phyloP scores from a whole-genome alignment of 1,140 invertebrate genomes.

The Drosophila sucinea region DNA sequence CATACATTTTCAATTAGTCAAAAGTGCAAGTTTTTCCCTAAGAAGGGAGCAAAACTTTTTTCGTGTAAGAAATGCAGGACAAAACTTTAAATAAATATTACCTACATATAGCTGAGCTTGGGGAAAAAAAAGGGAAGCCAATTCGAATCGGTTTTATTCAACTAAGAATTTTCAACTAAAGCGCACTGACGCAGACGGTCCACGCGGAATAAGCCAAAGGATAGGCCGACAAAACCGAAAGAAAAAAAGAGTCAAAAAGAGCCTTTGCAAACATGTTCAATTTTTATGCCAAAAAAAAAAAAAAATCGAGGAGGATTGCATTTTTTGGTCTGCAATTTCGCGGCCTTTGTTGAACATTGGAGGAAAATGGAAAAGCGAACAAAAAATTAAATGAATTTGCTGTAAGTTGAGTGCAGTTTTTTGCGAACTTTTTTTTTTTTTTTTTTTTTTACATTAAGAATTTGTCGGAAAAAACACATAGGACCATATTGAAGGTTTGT shows the following conservation, averaged over 20 bases:
- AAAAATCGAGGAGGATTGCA: constrained; percentile 10
- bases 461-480: constrained; percentile 19
- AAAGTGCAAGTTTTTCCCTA: constrained; percentile 55
- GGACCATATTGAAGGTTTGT: constrained; percentile 3
- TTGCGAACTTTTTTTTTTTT: neutral
- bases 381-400: constrained; percentile 70
- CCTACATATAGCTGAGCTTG: constrained; percentile 1
- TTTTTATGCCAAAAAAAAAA: constrained; percentile 73
- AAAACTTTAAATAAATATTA: constrained; percentile 49
- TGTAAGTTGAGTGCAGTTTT: neutral
- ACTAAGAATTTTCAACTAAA: constrained; percentile 70
- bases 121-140: neutral
- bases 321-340: constrained; percentile 59
- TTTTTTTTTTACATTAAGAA: constrained; percentile 2
- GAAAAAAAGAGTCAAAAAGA: constrained; percentile 48
- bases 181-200: constrained; percentile 61
- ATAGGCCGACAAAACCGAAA: constrained; percentile 49
- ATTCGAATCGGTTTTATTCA: constrained; percentile 2
- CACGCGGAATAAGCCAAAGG: constrained; percentile 68
- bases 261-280: constrained; percentile 54
- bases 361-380: neutral
- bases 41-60: constrained; percentile 37
- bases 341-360: constrained; percentile 54
- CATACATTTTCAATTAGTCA: constrained; percentile 70
- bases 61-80: constrained; percentile 20